Evolutionary conservation across 1,140 invertebrate genomes (phyloP), one percentile per base, ranked within the genome.

Genomic region (Drosophila arizonae): DNA sequence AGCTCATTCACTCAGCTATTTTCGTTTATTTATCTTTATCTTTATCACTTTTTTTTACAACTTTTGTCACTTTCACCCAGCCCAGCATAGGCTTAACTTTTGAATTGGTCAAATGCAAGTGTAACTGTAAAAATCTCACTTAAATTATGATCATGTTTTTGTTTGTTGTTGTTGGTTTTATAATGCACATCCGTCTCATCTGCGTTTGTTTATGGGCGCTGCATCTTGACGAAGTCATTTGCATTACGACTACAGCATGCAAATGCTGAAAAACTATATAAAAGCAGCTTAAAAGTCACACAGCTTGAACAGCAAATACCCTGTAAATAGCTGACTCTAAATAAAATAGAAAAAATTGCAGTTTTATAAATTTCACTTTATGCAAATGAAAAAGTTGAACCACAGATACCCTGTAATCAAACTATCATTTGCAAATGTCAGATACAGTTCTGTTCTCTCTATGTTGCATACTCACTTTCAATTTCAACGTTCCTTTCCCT

Each of bases 1-100:
- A 45, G 17, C 6, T 21, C 43, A 46, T 46, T 46, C 17, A 46
- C 9, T 46, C 17, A 46, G 15, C 15, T 46, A n/a, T 48, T 39
- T 10, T 24, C 24, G 6, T 8, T 10, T 36, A 4, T 30, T 24
- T 11, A 30, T 43, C 24, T 36, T 54, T 4, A 11, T 9, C 6
- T 54, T 58, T 17, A 30, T 43, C 8, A 10, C 6, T 36, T 33
- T 24, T 48, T 13, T 45, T 26, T 46, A 51, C 30, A 24, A 52
- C 33, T 13, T 61, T 72, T 63, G 60, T 74, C 77, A 82, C 82
- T 87, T 86, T 87, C 84, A 70, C 24, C 36, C 15, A 15, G 43
- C 15, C 43, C 43, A 46, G 26, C 21, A n/a, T 10, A 8, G 17
- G 24, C 24, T 24, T 36, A 51, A 28, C 75, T 17, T 39, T 71